Evolutionary conservation across 1,140 invertebrate species (phyloP).

Genomic region (Condylostylus longicornis): DNA sequence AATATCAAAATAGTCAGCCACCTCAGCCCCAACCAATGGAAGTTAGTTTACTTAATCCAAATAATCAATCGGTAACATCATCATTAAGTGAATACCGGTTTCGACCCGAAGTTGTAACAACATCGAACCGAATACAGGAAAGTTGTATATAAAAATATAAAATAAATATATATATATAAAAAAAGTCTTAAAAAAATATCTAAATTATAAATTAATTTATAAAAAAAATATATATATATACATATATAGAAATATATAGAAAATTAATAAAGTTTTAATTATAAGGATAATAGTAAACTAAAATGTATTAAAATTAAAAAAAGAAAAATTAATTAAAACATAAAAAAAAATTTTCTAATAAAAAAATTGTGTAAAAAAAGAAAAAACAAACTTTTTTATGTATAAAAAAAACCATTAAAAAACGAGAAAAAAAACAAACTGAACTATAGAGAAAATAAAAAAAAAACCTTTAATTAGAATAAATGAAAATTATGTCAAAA

Average conservation of each 20-base stretch:
- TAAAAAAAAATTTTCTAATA: too few species aligned
- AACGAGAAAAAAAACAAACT: too few species aligned
- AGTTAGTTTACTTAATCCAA: slow-evolving; percentile 30
- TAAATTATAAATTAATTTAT: too few species aligned
- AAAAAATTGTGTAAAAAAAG: too few species aligned
- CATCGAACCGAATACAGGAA: slow-evolving; percentile 68
- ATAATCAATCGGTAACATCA: slow-evolving; percentile 38
- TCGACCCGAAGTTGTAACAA: slow-evolving; percentile 62
- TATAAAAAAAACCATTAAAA: too few species aligned
- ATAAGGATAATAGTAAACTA: neutral
- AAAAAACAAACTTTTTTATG: too few species aligned
- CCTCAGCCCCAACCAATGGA: slow-evolving; percentile 30
- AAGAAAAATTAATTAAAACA: neutral
- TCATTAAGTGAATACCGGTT: slow-evolving; percentile 43
- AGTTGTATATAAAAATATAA: slow-evolving; percentile 66
- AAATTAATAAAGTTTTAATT: neutral
- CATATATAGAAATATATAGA: neutral
- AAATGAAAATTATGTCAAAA: too few species aligned
- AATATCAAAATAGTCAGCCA: slow-evolving; percentile 19
- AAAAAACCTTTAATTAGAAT: too few species aligned
- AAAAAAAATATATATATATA: neutral
- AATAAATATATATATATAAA: neutral
- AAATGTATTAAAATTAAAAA: neutral
- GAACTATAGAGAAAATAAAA: too few species aligned
- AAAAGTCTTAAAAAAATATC: too few species aligned